These are phyloP conservation scores for Struthio camelus DNA, from an alignment of 2,113 vertebrate genomes.

Conservation along the genomic window DNA sequence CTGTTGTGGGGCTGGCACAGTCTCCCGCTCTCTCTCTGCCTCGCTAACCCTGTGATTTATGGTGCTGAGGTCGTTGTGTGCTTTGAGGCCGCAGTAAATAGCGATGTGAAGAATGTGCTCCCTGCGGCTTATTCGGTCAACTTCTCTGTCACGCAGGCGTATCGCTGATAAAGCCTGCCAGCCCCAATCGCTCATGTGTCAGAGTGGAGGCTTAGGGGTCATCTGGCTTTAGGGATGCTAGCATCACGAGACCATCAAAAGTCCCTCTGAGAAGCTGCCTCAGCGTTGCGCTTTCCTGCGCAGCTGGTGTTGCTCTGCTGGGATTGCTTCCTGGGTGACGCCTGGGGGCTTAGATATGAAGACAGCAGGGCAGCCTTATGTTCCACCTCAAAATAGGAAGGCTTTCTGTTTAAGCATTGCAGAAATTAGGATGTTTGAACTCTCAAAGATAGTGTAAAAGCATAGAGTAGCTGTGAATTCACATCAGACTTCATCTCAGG, in stretches of 20 bases:
- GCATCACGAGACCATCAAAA: neutral
- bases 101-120: neutral
- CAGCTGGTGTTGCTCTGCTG: neutral
- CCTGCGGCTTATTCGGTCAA: neutral
- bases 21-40: neutral
- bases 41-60: neutral
- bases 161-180: neutral
- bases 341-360: fast-evolving
- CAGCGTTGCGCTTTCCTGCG: neutral
- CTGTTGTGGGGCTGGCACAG: neutral
- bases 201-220: neutral
- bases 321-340: neutral
- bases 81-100: neutral
- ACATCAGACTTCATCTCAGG: neutral
- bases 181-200: neutral
- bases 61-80: neutral
- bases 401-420: neutral
- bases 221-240: neutral
- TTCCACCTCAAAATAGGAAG: neutral
- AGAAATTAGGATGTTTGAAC: neutral
- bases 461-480: neutral
- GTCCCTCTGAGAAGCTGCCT: neutral
- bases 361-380: neutral
- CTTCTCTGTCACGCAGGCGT: neutral
- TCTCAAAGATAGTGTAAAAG: neutral